Percentiles rank a stretch among this genome's conserved stretches.
These are phyloP conservation scores for Delphinapterus leucas DNA, from an alignment of 2,113 vertebrate genomes.

Conservation along the genomic window DNA sequence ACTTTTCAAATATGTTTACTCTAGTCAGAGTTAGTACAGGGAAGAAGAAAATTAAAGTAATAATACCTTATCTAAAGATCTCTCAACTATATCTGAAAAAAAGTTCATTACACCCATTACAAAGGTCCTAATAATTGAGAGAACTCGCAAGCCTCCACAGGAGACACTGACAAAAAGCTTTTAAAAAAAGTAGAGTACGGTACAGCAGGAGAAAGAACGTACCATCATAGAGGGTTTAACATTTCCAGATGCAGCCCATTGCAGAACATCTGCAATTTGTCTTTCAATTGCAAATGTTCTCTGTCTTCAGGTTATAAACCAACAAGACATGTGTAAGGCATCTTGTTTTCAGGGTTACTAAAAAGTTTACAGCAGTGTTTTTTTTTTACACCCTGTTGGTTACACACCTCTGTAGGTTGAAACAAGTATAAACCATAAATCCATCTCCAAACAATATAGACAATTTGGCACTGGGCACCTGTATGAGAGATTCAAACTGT, in stretches of 20 bases:
- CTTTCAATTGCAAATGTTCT: not conserved
- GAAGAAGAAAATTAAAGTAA: not conserved
- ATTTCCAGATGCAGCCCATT: not conserved
- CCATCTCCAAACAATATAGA: not conserved
- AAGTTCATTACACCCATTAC: not conserved
- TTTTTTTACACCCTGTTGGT: not conserved
- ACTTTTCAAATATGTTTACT: not conserved
- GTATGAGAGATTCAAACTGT: not conserved
- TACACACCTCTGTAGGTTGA: not conserved
- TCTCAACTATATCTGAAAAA: not conserved
- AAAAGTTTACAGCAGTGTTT: not conserved
- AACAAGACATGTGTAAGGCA: not conserved
- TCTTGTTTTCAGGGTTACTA: not conserved
- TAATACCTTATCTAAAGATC: not conserved
- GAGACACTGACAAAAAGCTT: not conserved
- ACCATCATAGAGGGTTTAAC: not conserved
- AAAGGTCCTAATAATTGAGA: not conserved
- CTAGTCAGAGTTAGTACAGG: not conserved
- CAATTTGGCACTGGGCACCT: not conserved
- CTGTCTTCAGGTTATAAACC: not conserved
- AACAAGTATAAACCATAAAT: not conserved
- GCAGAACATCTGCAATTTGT: not conserved
- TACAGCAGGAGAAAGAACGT: not conserved
- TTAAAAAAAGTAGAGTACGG: not conserved
- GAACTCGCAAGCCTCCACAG: not conserved